phyloP scores from a whole-genome alignment of 2,797 vertebrate species.

The Cossypha dichroa region DNA sequence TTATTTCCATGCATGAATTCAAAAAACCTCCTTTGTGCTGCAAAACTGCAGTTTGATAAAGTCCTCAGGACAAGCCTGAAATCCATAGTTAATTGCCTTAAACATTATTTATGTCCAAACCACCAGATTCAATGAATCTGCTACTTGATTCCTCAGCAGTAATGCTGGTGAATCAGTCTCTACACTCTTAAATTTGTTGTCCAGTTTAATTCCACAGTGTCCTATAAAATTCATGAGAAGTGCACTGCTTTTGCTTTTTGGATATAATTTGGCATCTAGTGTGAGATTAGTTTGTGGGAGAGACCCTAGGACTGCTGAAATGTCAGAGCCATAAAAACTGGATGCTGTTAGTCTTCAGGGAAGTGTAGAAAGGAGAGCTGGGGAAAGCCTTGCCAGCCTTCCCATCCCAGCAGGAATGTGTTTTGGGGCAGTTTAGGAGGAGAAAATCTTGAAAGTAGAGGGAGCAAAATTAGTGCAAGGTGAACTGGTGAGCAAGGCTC shows the following conservation, averaged over 20 bases:
- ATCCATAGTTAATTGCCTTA: background rate
- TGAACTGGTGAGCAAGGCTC: background rate
- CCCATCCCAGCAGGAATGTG: background rate
- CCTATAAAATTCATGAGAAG: background rate
- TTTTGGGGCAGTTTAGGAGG: background rate
- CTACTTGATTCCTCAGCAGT: background rate
- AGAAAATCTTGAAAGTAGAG: background rate
- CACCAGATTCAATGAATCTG: background rate
- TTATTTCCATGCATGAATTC: background rate
- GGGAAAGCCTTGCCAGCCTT: background rate
- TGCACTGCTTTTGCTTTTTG: background rate
- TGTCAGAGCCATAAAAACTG: background rate
- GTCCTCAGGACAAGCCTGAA: background rate
- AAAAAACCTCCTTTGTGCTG: background rate
- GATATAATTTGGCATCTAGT: background rate
- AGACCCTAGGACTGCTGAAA: background rate
- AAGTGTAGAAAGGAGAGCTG: background rate
- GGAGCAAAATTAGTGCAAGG: background rate
- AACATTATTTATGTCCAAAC: background rate
- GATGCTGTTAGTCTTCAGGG: background rate
- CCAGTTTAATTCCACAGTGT: background rate
- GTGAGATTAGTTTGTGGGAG: accelerated
- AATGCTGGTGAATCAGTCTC: background rate
- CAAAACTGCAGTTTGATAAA: background rate
- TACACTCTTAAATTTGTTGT: background rate